Base-by-base conservation (phyloP, 1,140 invertebrate genomes). In the Steinernema feltiae region DNA sequence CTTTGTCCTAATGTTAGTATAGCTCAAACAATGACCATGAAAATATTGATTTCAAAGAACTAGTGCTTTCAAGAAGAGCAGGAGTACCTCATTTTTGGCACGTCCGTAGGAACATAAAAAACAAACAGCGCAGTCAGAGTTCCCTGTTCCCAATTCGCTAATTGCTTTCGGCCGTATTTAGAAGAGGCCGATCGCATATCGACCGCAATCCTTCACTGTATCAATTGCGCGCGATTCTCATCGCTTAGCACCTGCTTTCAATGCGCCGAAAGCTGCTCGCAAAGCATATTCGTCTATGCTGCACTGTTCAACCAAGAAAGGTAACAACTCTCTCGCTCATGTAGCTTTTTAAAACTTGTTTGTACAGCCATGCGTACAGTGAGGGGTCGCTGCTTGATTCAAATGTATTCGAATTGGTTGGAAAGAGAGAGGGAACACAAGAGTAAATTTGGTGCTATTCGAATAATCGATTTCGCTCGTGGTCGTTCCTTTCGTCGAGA, bases 381-480 rank as follows among this genome's bases (percentile, higher is more conserved):
- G n/a, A n/a, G n/a, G n/a, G 35, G 35, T 41, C 53, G 24, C 7
- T 12, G 53, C 12, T 63, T 27, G 53, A 63, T 27, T 63, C 53
- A 27, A 63, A 12, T 3, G 24, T 27, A 63, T 15, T 46, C 41
- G 41, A 46, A n/a, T 46, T 46, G 7, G 41, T 46, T 46, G 7
- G 41, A n/a, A 46, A 46, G 41, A 7, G 41, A n/a, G 41, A 46
- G 41, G 41, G 41, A 46, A 46, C 41, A 46, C 53, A 63, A 63
- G 12, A 63, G 15, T 63, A 63, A 63, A 63, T 63, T 63, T 63
- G 53, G 53, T 27, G 53, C 53, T 63, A 63, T 27, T 17, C 12
- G 53, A 63, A 63, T 63, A 63, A 63, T 63, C 53, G 53, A 63
- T 63, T 63, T 63, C 7, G 24, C 53, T 63, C 53, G 53, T 27